phyloP scores from a whole-genome alignment of 2,113 vertebrate species.

The Cervus canadensis region DNA sequence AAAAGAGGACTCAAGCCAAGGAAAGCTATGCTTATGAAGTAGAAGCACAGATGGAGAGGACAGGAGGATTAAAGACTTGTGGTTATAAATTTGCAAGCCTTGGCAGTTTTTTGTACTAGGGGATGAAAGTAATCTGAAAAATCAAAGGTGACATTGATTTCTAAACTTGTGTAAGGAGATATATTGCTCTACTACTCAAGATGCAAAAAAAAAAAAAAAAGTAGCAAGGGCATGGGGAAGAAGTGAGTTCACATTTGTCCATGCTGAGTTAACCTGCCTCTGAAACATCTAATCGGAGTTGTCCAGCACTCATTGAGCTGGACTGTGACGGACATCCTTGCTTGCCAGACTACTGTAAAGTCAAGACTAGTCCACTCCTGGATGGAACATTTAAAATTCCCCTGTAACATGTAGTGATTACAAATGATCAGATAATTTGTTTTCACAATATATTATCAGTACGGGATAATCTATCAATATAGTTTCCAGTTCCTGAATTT shows the following conservation, averaged over 20 bases:
- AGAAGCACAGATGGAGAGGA: neutral
- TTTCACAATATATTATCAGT: neutral
- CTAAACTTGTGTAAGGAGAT: neutral
- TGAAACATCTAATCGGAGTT: neutral
- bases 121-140: neutral
- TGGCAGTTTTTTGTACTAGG: neutral
- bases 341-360: neutral
- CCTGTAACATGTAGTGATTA: neutral
- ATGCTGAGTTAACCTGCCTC: neutral
- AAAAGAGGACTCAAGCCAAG: neutral
- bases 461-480: neutral
- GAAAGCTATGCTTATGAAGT: neutral
- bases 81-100: neutral
- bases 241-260: neutral
- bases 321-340: neutral
- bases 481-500: neutral
- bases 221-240: neutral
- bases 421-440: neutral
- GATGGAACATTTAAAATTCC: neutral
- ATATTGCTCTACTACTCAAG: neutral
- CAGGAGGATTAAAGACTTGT: neutral
- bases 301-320: neutral
- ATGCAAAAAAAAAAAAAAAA: neutral
- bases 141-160: constrained; percentile 14
- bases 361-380: neutral